phyloP scores from a whole-genome alignment of 2,113 vertebrate genomes.

The Steatornis caripensis region DNA sequence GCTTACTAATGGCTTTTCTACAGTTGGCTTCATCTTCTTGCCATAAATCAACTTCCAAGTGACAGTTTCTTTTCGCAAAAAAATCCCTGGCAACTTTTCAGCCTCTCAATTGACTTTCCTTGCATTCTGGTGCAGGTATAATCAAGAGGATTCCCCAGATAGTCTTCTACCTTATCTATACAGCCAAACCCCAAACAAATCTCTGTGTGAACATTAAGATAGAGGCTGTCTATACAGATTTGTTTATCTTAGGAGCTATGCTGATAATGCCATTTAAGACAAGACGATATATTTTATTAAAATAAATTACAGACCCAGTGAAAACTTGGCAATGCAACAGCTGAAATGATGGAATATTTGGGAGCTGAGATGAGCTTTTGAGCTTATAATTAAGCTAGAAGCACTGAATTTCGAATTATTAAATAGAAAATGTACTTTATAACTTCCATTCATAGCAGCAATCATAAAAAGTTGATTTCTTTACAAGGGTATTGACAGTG shows the following conservation, averaged over 20 bases:
- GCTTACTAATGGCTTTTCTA: constrained; percentile 31
- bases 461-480: not conserved
- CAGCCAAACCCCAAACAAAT: constrained; percentile 33
- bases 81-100: not conserved
- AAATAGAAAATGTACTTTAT: not conserved
- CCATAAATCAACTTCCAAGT: constrained; percentile 32
- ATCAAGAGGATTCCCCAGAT: constrained; percentile 26
- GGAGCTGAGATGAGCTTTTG: not conserved
- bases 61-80: not conserved
- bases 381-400: not conserved
- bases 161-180: constrained; percentile 21
- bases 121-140: constrained; percentile 19
- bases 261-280: constrained; percentile 39
- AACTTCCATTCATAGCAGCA: not conserved
- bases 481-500: not conserved
- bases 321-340: not conserved
- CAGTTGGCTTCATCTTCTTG: not conserved
- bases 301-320: constrained; percentile 12
- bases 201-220: constrained; percentile 1
- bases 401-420: not conserved
- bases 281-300: constrained; percentile 25
- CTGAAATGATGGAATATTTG: not conserved
- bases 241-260: constrained; percentile 42
- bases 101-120: not conserved
- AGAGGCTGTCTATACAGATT: constrained; percentile 25